Evolutionary conservation across 1,140 invertebrate genomes (phyloP).

Genomic region (Linepithema humile): DNA sequence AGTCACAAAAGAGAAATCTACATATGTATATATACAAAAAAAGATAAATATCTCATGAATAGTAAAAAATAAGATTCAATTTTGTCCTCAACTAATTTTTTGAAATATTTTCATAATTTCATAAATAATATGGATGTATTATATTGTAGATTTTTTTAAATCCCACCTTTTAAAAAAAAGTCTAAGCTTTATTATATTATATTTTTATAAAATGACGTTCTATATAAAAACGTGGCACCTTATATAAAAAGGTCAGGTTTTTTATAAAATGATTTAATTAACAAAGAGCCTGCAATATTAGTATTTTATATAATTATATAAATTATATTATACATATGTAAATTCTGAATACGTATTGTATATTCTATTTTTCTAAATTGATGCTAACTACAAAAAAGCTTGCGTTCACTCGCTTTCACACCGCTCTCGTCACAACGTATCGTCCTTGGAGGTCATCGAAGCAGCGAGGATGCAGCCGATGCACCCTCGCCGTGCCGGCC

Average conservation of each 20-base stretch:
- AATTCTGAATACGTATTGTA: not conserved
- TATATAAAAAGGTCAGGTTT: too few species aligned
- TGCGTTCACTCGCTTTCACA: slow-evolving; percentile 17
- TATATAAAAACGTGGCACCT: too few species aligned
- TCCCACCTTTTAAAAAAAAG: too few species aligned
- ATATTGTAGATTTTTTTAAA: too few species aligned
- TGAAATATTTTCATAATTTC: too few species aligned
- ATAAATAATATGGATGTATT: too few species aligned
- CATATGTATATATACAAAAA: not conserved
- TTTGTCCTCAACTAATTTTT: not conserved
- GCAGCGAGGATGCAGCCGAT: slow-evolving; percentile 69
- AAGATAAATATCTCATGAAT: not conserved
- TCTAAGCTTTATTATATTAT: too few species aligned
- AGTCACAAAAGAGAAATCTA: slow-evolving; percentile 29
- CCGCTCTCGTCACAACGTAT: slow-evolving; percentile 19
- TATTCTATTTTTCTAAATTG: slow-evolving; percentile 7
- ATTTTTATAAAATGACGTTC: too few species aligned
- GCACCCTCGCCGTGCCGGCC: slow-evolving; percentile 55
- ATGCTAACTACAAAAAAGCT: not conserved
- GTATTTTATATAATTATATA: too few species aligned
- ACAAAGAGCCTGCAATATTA: too few species aligned
- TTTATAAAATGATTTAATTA: too few species aligned
- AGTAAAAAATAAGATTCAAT: not conserved
- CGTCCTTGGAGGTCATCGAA: slow-evolving; percentile 59
- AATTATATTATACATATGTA: too few species aligned